These are phyloP conservation scores for Pristiophorus japonicus DNA, from an alignment of 2,113 vertebrate genomes.

Conservation along the genomic window DNA sequence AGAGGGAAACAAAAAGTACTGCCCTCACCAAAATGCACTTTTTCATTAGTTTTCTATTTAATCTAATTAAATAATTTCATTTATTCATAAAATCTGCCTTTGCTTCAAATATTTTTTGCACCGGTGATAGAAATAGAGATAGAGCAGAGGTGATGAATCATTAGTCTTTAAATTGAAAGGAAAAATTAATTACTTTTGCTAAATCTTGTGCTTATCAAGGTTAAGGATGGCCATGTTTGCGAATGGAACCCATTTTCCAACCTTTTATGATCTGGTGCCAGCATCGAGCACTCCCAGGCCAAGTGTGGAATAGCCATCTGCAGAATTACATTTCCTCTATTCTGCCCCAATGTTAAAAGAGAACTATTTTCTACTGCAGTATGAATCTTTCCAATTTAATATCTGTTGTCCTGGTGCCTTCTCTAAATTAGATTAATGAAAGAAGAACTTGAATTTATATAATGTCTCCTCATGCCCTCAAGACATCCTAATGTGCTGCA, in stretches of 20 bases:
- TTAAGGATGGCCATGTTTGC: not conserved
- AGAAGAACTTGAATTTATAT: not conserved
- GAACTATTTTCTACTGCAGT: not conserved
- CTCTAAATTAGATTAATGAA: not conserved
- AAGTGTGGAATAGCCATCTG: not conserved
- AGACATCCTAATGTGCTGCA: not conserved
- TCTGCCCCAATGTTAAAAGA: not conserved
- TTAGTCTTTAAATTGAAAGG: not conserved
- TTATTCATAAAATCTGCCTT: not conserved
- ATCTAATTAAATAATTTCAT: not conserved
- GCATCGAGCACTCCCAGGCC: not conserved
- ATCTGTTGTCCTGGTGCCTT: not conserved
- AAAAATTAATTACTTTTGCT: not conserved
- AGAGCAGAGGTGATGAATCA: not conserved
- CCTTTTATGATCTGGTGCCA: not conserved
- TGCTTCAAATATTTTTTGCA: not conserved
- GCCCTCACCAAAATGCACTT: not conserved
- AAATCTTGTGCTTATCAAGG: not conserved
- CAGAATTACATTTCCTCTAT: not conserved
- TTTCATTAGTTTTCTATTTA: not conserved
- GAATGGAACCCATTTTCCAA: not conserved
- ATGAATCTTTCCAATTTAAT: not conserved
- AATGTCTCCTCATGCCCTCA: no score
- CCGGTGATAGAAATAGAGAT: not conserved
- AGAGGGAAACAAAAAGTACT: not conserved